A percentile compares a stretch with the other conserved stretches of the same genome.
Evolutionary conservation across 2,888 invertebrate species (phyloP).

Genomic region (Dusona sp.): DNA sequence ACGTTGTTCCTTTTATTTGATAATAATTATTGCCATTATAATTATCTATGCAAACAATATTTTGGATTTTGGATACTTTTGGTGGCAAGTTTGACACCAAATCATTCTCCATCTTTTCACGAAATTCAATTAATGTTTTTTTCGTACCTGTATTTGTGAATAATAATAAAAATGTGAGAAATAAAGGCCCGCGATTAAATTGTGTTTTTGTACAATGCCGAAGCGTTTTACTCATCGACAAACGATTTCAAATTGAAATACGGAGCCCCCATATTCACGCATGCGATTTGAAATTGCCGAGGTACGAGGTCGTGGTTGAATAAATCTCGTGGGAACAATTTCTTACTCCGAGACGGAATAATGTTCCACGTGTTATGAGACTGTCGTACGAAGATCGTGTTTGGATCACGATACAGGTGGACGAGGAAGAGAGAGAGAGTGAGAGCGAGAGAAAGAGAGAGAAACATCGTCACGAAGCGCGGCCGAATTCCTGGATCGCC

Average conservation of each 20-base stretch:
- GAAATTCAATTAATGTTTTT: not conserved
- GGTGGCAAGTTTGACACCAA: not conserved
- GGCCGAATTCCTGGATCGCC: conserved; percentile 75
- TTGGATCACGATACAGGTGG: conserved; percentile 41
- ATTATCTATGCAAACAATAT: not conserved
- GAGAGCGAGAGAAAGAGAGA: not conserved
- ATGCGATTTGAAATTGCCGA: conserved; percentile 5
- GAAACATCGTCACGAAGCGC: conserved; percentile 9
- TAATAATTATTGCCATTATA: not conserved
- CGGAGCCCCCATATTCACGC: not conserved
- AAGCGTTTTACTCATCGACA: not conserved
- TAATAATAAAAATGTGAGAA: not conserved
- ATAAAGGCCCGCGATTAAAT: not conserved
- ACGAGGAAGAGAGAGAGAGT: not conserved
- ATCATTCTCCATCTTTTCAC: not conserved
- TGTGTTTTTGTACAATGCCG: not conserved
- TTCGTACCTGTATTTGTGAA: not conserved
- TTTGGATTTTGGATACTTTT: not conserved
- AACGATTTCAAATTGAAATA: conserved; percentile 27
- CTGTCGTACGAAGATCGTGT: conserved; percentile 29
- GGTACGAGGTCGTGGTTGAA: conserved; percentile 12
- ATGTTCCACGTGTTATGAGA: conserved; percentile 65
- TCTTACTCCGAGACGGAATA: conserved; percentile 36
- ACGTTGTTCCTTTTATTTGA: not conserved
- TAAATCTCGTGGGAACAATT: conserved; percentile 58